Evolutionary conservation across 2,797 vertebrate genomes (phyloP), one percentile per base, ranked within the genome.

Genomic region (Xiphorhynchus erythropygius): DNA sequence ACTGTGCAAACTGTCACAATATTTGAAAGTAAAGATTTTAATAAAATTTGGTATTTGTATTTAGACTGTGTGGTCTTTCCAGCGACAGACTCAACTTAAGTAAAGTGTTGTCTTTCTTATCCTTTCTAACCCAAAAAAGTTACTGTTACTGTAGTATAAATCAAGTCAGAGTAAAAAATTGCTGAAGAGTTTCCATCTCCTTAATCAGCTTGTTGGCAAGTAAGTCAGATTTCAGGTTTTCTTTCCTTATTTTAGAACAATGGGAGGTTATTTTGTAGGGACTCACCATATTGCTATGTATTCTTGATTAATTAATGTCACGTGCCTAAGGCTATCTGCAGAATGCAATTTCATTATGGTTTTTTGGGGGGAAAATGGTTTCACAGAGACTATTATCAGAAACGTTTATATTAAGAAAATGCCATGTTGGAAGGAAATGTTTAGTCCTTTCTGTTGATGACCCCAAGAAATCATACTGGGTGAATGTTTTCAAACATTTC

Each of bases 1-100:
- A 56, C 27, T 87, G 17, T 50, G 52, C 30, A 89, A 87, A 92
- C 44, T 83, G 15, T 91, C 57, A 86, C 50, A 76, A 67, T 92
- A 78, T 92, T 90, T 73, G 57, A 86, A 90, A 83, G 53, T 57
- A 70, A 89, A 88, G 15, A 86, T 93, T 94, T 87, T 88, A 91
- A 91, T 91, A 84, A 89, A 81, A 73, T 81, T 50, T 84, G 55
- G 14, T 53, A 78, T 87, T 94, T 94, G 28, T 85, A 62, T 87
- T 71, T 91, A 55, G 39, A 42, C 50, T 74, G 28, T 27, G 13
- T 86, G 7, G 15, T 74, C 9, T 71, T 90, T 56, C 27, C 16
- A 85, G 2, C 73, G 32, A 55, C 35, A 59, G 8, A 10, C 7
- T 41, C 21, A 18, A 42, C 24, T 84, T 53, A 21, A 30, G 11